Evolutionary conservation across 2,888 invertebrate genomes (phyloP), one percentile per base, ranked within the genome.

Genomic region (Sabatieria punctata): DNA sequence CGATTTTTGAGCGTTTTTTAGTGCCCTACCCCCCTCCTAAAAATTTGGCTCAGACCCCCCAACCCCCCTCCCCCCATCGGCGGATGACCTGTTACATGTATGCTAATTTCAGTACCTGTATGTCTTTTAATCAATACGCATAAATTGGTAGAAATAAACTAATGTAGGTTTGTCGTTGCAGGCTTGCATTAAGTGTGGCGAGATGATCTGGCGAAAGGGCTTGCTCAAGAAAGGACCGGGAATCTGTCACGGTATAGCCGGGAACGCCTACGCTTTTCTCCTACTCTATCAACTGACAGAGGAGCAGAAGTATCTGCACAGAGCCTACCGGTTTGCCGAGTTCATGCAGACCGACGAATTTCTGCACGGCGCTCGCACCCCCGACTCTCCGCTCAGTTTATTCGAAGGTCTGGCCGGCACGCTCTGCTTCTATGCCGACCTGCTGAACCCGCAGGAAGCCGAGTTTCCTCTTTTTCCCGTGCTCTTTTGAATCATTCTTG

Each of bases 341-440:
- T 82, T 85, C 61, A 69, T 86, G 66, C 39, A 39, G 19, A 13
- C 43, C 24, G 72, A 77, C 0, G 75, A 77, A 54, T 83, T 82
- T 63, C 67, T 75, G 51, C 68, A 69, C 48, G 73, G 76, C 51
- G 78, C 83, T 0, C 73, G 80, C 37, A 75, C 75, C 15, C 86
- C 86, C 1, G 86, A 86, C 65, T 73, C 75, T 55, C 85, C 85
- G 0, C 80, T 77, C 54, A 84, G 82, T 61, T 71, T 89, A 55
- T 85, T 78, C 66, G 88, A 88, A 69, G 88, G 88, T 1, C 74
- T 77, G 46, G 82, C 85, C 11, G 88, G 88, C 2, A 81, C 85
- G 1, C 78, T 80, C 8, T 86, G 85, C 60, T 88, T 75, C 64
- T 68, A 88, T 44, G 72, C 76, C 8, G 86, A 88, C 71, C 68